Evolutionary conservation across 1,140 invertebrate species (phyloP).

Genomic region (Drosophila eugracilis): DNA sequence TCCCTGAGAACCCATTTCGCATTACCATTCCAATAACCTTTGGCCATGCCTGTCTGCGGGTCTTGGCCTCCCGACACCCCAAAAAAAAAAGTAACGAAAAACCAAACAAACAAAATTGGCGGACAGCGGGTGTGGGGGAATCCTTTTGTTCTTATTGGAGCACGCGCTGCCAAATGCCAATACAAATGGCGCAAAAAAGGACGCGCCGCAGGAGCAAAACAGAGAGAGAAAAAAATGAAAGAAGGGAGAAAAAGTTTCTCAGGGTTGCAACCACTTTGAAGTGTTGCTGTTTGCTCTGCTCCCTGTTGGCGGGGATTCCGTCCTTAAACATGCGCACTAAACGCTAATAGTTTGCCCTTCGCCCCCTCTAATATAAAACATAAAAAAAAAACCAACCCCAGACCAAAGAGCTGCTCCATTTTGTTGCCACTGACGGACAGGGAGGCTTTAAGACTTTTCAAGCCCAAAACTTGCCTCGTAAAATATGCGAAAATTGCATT

Average conservation of each 20-base stretch:
- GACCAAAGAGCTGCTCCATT: constrained; percentile 60
- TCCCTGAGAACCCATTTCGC: background rate
- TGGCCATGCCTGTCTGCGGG: constrained; percentile 16
- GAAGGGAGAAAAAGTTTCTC: constrained; percentile 45
- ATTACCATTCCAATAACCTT: constrained; percentile 15
- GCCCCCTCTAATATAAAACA: background rate
- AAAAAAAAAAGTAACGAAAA: constrained; percentile 22
- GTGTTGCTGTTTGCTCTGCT: constrained; percentile 69
- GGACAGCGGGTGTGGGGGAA: constrained; percentile 44
- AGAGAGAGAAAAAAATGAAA: constrained; percentile 12
- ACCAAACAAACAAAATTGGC: constrained; percentile 41
- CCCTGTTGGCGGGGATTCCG: constrained; percentile 57
- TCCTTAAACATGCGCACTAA: constrained; percentile 80
- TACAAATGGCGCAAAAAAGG: constrained; percentile 80
- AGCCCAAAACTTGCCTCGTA: constrained; percentile 25
- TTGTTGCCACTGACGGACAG: constrained; percentile 51
- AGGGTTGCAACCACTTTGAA: constrained; percentile 81
- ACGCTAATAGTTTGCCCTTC: constrained; percentile 73
- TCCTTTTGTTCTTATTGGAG: constrained; percentile 82
- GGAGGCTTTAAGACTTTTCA: constrained; percentile 24
- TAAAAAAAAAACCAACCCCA: constrained; percentile 22
- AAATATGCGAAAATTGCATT: constrained; percentile 67
- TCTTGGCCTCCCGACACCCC: constrained; percentile 9
- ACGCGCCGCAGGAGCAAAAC: constrained; percentile 24
- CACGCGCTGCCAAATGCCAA: constrained; percentile 77